phyloP scores from a whole-genome alignment of 2,797 vertebrate species.

The Syngnathus rostellatus region DNA sequence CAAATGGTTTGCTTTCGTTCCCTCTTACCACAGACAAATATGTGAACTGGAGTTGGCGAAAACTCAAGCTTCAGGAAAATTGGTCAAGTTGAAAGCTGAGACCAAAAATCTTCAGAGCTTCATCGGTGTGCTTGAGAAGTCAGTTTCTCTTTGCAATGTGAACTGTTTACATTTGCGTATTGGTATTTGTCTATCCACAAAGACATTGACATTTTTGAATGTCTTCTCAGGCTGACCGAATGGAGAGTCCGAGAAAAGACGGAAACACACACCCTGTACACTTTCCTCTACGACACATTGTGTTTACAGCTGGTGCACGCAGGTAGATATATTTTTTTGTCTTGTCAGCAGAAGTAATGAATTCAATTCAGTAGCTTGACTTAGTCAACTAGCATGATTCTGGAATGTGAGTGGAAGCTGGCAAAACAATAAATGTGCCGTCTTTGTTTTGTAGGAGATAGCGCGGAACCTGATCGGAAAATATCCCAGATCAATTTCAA shows the following conservation, averaged over 20 bases:
- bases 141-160: constrained; percentile 9
- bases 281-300: constrained; percentile 64
- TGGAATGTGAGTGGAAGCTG: too few relatives aligned
- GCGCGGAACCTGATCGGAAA: constrained; percentile 36
- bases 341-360: neutral
- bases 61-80: constrained; percentile 37
- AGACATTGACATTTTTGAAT: neutral
- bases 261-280: constrained; percentile 40
- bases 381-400: too few relatives aligned
- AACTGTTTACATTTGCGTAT: too few relatives aligned
- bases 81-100: constrained; percentile 48
- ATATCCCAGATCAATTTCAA: constrained; percentile 51
- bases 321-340: constrained; percentile 37
- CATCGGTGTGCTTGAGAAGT: constrained; percentile 47
- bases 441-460: constrained; percentile 29
- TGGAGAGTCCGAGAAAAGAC: constrained; percentile 52
- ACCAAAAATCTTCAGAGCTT: constrained; percentile 40
- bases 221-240: constrained; percentile 60
- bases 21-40: constrained; percentile 44
- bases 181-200: neutral
- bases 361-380: too few relatives aligned
- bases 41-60: constrained; percentile 52
- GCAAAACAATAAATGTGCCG: neutral
- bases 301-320: constrained; percentile 53
- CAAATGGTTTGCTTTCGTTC: neutral